These are phyloP conservation scores for Euproctis similis DNA, from an alignment of 2,888 invertebrate species.

Conservation along the genomic window DNA sequence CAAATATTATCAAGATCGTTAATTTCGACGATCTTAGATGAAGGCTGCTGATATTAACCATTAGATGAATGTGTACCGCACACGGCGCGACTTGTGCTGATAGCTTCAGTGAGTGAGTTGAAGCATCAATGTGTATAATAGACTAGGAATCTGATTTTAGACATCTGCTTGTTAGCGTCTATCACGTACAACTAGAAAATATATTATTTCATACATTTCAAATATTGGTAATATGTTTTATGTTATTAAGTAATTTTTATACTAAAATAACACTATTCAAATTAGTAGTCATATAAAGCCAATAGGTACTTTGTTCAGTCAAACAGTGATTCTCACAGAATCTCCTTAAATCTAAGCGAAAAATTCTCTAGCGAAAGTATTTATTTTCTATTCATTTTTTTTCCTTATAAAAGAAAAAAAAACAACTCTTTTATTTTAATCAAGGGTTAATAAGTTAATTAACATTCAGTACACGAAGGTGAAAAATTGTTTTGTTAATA, in stretches of 20 bases:
- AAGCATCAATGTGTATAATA: too few relatives aligned
- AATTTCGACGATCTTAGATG: slow-evolving; percentile 65
- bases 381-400: slow-evolving; percentile 20
- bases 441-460: slow-evolving; percentile 25
- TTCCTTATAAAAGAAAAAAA: slow-evolving; percentile 13
- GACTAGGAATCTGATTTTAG: too few relatives aligned
- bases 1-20: slow-evolving; percentile 75
- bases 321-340: too few relatives aligned
- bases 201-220: too few relatives aligned
- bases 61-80: slow-evolving; percentile 43
- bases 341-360: too few relatives aligned
- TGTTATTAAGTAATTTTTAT: too few relatives aligned
- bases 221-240: too few relatives aligned
- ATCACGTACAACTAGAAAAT: too few relatives aligned
- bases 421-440: slow-evolving; percentile 21
- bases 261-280: too few relatives aligned
- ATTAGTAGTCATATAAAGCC: too few relatives aligned
- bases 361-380: slow-evolving; percentile 7
- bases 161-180: too few relatives aligned
- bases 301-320: too few relatives aligned
- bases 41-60: slow-evolving; percentile 47
- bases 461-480: slow-evolving; percentile 21
- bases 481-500: slow-evolving; percentile 26
- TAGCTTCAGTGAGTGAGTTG: neutral
- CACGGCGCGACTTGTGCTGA: slow-evolving; percentile 19